These are phyloP conservation scores for Caenorhabditis tropicalis DNA, from an alignment of 1,140 invertebrate genomes.

Conservation along the genomic window DNA sequence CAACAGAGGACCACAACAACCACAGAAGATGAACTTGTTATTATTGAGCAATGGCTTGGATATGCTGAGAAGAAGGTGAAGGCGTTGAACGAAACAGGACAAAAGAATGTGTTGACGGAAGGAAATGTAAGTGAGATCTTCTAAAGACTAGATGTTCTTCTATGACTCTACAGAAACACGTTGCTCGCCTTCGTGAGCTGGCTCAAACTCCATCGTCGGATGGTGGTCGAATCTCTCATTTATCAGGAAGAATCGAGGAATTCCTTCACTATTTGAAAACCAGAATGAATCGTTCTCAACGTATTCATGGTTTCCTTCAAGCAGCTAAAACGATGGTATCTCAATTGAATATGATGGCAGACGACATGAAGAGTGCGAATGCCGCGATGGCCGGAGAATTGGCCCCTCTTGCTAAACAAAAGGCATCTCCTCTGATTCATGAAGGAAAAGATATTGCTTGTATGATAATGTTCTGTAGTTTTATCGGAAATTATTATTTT, in stretches of 20 bases:
- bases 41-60: conserved; percentile 48
- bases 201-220: not conserved
- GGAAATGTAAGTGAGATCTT: conserved; percentile 51
- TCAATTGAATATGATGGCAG: conserved; percentile 66
- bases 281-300: conserved; percentile 46
- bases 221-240: conserved; percentile 24
- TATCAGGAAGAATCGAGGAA: conserved; percentile 51
- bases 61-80: conserved; percentile 50
- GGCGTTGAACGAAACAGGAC: conserved; percentile 48
- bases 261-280: conserved; percentile 56
- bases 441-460: conserved; percentile 64
- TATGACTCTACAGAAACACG: not conserved
- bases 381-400: conserved; percentile 69
- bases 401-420: conserved; percentile 64
- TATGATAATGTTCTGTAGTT: not conserved
- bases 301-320: conserved; percentile 61
- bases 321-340: conserved; percentile 62
- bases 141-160: not conserved
- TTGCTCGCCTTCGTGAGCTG: conserved; percentile 14
- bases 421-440: conserved; percentile 62
- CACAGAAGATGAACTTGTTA: conserved; percentile 32
- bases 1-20: not conserved
- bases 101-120: conserved; percentile 46
- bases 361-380: conserved; percentile 61
- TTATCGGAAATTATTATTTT: not conserved